phyloP scores from a whole-genome alignment of 2,113 vertebrate species.

The Amia ocellicauda region DNA sequence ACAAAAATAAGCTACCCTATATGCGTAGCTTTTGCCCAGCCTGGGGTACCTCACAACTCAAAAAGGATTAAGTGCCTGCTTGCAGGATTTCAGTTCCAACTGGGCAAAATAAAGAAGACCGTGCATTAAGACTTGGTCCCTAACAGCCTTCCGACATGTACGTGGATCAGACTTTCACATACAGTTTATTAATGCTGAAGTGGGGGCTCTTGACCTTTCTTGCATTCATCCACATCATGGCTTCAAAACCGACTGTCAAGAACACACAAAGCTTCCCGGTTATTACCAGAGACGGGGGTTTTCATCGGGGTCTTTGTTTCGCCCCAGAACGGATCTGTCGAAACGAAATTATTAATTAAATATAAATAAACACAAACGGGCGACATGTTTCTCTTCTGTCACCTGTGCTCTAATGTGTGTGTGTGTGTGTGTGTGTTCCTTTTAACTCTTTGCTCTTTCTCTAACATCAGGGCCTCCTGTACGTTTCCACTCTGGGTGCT shows the following conservation, averaged over 20 bases:
- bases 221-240: not conserved
- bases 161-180: conserved; percentile 5
- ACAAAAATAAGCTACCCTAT: not conserved
- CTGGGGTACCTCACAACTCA: not conserved
- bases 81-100: not conserved
- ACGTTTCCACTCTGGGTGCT: conserved; percentile 35
- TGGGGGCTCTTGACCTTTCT: not conserved
- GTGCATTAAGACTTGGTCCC: not conserved
- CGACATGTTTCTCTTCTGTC: too few species aligned
- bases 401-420: too few species aligned
- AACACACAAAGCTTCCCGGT: not conserved
- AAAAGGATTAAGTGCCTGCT: not conserved
- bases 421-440: not conserved
- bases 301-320: too few species aligned
- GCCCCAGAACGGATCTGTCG: too few species aligned
- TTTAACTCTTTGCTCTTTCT: not conserved
- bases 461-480: conserved; percentile 51
- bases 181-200: conserved; percentile 10
- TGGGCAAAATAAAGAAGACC: not conserved
- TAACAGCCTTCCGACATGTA: not conserved
- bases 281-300: not conserved
- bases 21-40: not conserved
- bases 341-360: too few species aligned
- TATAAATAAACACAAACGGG: too few species aligned
- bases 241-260: not conserved